Base-by-base conservation (phyloP, 1,140 invertebrate species). In the Scaptomyza graminum region DNA sequence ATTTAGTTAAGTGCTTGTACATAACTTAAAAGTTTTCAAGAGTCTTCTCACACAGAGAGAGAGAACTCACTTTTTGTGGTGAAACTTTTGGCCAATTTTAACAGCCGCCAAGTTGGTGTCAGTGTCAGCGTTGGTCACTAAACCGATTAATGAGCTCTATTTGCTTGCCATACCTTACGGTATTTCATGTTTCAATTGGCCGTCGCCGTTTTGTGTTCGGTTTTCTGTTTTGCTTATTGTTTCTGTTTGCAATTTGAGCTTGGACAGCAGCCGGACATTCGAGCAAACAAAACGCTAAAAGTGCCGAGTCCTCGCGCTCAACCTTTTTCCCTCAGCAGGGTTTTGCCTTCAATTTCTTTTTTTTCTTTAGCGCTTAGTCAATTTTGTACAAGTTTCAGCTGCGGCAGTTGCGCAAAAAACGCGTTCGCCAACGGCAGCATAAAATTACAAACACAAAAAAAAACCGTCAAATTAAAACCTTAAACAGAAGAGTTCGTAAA, bases 111-210 rank as follows among this genome's bases (percentile, higher is more conserved):
- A 60, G 61, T 60, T 62, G 68, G 67, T 22, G 1, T 56, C 76
- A 68, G 56, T 62, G 47, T 55, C 63, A 70, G 39, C 52, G 55
- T 47, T 31, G 59, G 69, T 78, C 78, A 85, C 87, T 85, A 85
- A 85, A 87, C 82, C 82, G 82, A 85, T 85, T 85, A 85, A 85
- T 85, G 78, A 87, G 80, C 82, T 74, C 63, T 85, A 85, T 85
- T 85, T 85, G 78, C 78, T 34, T 72, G 66, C 78, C 78, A 49
- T 85, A 82, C 82, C 83, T 87, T 74, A 22, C 50, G 43, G 50
- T 37, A 72, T 72, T 65, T 64, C 11, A 28, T 63, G 16, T 39
- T 50, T 64, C 54, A 41, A 54, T 74, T 74, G 55, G 25, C 43
- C n/a, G 31, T 5, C 72, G 39, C 8, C 72, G 49, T 60, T 57